These are phyloP conservation scores for Watsonalla binaria DNA, from an alignment of 2,888 invertebrate genomes.

Conservation along the genomic window DNA sequence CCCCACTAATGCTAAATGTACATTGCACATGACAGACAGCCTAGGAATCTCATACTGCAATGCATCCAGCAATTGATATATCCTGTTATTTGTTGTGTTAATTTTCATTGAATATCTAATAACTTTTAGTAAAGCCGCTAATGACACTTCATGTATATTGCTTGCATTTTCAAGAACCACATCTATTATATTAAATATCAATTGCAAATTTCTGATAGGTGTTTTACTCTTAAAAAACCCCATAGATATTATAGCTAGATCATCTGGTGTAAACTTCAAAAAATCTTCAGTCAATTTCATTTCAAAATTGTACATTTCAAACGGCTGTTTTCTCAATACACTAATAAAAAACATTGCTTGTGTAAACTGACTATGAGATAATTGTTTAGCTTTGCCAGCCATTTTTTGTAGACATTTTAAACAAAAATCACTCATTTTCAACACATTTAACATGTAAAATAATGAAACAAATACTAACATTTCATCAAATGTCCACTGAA, in stretches of 20 bases:
- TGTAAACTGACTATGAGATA: conserved; percentile 81
- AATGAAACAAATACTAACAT: conserved; percentile 80
- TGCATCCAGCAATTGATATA: conserved; percentile 73
- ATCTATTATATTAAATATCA: conserved; percentile 73
- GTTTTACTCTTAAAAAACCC: conserved; percentile 88
- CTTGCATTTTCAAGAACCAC: conserved; percentile 71
- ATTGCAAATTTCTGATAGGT: conserved; percentile 70
- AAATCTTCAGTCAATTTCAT: conserved; percentile 70
- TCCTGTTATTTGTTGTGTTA: conserved; percentile 55
- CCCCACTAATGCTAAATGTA: conserved; percentile 82
- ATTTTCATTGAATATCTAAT: conserved; percentile 79
- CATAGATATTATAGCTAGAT: conserved; percentile 85
- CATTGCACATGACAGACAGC: conserved; percentile 79
- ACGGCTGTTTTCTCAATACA: conserved; percentile 71
- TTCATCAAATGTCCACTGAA: conserved; percentile 73
- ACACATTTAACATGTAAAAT: conserved; percentile 80
- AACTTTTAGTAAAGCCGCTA: conserved; percentile 82
- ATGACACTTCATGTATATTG: conserved; percentile 80
- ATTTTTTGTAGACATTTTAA: conserved; percentile 74
- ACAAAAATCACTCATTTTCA: conserved; percentile 77
- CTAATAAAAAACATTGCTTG: conserved; percentile 84
- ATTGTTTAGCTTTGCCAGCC: conserved; percentile 73
- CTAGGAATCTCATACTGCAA: conserved; percentile 76
- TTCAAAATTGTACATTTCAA: conserved; percentile 83
- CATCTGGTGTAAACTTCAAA: conserved; percentile 79